Evolutionary conservation across 2,113 vertebrate species (phyloP).

Genomic region (Rallus limicola): DNA sequence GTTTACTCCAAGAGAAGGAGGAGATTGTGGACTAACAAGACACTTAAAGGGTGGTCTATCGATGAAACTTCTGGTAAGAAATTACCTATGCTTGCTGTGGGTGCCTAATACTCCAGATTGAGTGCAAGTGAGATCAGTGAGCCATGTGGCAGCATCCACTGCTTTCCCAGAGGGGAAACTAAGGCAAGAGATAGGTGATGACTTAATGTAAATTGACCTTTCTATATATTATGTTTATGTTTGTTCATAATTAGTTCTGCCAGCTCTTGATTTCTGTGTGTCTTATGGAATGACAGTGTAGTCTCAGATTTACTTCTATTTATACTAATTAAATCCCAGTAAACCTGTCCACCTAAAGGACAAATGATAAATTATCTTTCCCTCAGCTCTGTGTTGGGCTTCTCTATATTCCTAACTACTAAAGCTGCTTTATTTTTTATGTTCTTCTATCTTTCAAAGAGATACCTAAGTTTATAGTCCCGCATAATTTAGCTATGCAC

Average conservation of each 20-base stretch:
- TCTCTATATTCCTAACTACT: neutral
- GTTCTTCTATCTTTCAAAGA: constrained; percentile 1
- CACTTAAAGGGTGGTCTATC: neutral
- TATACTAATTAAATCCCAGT: neutral
- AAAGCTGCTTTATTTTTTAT: constrained; percentile 10
- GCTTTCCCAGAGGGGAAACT: neutral
- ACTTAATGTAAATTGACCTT: neutral
- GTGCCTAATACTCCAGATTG: neutral
- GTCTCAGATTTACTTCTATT: neutral
- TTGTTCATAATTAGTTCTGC: constrained; percentile 6
- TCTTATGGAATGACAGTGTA: neutral
- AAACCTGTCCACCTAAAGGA: constrained; percentile 9
- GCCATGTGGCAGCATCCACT: neutral
- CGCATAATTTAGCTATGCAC: constrained; percentile 14
- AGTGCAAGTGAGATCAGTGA: neutral
- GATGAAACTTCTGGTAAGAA: neutral
- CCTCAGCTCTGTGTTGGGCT: neutral
- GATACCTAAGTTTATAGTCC: constrained; percentile 22
- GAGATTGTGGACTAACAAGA: neutral
- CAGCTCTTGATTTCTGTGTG: neutral
- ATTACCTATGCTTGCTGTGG: neutral
- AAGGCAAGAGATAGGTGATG: neutral
- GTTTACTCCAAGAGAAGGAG: neutral
- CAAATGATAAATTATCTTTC: neutral
- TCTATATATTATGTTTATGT: neutral